Percentiles rank a stretch among this genome's conserved stretches.
Evolutionary conservation across 2,113 vertebrate species (phyloP).

Genomic region (Fregetta grallaria): DNA sequence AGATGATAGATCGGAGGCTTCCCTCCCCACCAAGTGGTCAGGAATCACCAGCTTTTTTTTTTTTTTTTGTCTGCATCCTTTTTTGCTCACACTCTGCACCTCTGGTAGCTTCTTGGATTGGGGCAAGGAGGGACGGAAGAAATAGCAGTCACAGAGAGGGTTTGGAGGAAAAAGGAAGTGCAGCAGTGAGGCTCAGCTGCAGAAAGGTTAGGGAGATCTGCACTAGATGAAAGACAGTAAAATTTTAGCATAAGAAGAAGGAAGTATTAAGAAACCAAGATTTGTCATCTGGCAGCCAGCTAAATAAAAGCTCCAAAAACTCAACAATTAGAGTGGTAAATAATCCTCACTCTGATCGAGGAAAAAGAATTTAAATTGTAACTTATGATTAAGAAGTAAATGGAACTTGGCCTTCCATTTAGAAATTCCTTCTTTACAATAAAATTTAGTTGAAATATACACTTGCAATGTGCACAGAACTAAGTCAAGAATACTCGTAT

Average conservation of each 20-base stretch:
- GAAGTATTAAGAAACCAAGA: background rate
- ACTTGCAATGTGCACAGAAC: background rate
- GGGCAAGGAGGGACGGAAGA: background rate
- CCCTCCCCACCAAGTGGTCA: background rate
- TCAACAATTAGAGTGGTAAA: background rate
- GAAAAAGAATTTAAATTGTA: background rate
- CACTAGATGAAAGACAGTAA: background rate
- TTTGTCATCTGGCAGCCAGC: background rate
- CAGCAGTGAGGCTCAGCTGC: background rate
- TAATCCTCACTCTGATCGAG: background rate
- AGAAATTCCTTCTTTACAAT: background rate
- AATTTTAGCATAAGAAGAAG: background rate
- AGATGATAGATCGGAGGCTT: background rate
- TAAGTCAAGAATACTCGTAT: background rate
- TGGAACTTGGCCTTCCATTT: background rate
- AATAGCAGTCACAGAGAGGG: rapidly evolving
- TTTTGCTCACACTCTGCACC: background rate
- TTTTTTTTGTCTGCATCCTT: background rate
- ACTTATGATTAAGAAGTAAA: background rate
- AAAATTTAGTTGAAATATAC: background rate
- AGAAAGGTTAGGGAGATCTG: background rate
- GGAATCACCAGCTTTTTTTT: background rate
- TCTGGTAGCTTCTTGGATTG: background rate
- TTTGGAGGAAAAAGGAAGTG: background rate
- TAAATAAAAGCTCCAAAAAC: background rate